Evolutionary conservation across 1,140 invertebrate species (phyloP).

Genomic region (Drosophila kurseongensis): DNA sequence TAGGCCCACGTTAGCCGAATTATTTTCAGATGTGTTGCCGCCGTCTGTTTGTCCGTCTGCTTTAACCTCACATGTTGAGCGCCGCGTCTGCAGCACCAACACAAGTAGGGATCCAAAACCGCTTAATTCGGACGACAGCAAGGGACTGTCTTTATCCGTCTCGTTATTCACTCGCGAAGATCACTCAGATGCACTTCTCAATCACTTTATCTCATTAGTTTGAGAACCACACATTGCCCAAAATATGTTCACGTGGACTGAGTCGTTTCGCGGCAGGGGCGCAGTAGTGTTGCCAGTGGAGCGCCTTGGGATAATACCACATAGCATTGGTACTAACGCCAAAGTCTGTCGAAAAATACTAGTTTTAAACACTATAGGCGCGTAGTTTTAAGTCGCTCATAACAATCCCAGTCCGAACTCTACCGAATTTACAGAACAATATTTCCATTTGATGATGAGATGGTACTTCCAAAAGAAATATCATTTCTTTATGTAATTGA

Average conservation of each 20-base stretch:
- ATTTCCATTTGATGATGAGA: no score
- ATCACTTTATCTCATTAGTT: slow-evolving; percentile 61
- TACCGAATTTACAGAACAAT: no score
- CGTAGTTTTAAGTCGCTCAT: no score
- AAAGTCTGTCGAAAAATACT: not conserved
- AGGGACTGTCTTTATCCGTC: not conserved
- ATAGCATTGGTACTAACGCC: not conserved
- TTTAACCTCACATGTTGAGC: slow-evolving; percentile 83
- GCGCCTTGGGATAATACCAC: not conserved
- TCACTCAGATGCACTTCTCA: slow-evolving; percentile 22
- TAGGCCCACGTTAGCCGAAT: slow-evolving; percentile 12
- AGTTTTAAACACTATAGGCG: no score
- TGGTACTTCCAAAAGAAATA: no score
- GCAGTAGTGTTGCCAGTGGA: slow-evolving; percentile 6
- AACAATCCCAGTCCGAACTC: no score
- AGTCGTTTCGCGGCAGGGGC: slow-evolving; percentile 57
- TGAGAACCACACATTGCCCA: slow-evolving; percentile 65
- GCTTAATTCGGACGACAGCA: not conserved
- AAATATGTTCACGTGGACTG: slow-evolving; percentile 74
- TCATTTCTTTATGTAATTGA: no score
- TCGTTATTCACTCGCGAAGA: slow-evolving; percentile 5
- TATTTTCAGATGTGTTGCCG: slow-evolving; percentile 48
- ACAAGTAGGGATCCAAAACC: slow-evolving; percentile 24
- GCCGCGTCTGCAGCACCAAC: slow-evolving; percentile 68
- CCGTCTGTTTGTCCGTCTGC: slow-evolving; percentile 64